These are phyloP conservation scores for Picathartes gymnocephalus DNA, from an alignment of 2,113 vertebrate genomes.

Conservation along the genomic window DNA sequence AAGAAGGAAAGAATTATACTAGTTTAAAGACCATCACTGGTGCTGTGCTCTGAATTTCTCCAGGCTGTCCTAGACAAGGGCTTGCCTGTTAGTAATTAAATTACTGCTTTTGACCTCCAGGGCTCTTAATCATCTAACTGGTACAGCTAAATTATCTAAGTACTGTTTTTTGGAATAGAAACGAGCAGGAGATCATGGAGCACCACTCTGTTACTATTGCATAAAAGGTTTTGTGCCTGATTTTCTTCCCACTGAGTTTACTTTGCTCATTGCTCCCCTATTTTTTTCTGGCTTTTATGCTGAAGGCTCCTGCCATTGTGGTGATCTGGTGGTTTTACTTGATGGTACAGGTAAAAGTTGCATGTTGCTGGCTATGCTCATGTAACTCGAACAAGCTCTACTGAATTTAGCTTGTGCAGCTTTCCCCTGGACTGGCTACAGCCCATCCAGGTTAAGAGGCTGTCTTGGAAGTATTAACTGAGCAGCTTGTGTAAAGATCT, in stretches of 20 bases:
- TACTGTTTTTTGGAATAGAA: background rate
- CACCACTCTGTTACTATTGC: background rate
- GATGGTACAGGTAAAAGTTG: background rate
- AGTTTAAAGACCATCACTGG: background rate
- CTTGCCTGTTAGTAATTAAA: slow-evolving; percentile 6
- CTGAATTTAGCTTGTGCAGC: background rate
- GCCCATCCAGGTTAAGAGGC: background rate
- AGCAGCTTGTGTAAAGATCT: background rate
- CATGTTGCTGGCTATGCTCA: rapidly evolving
- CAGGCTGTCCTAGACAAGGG: background rate
- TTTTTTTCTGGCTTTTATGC: background rate
- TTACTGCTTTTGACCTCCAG: background rate
- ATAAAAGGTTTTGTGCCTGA: background rate
- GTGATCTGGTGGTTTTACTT: background rate
- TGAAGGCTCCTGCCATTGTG: background rate
- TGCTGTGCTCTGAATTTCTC: background rate
- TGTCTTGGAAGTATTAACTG: background rate
- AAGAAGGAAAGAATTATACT: background rate
- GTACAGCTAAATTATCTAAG: background rate
- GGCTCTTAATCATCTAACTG: background rate
- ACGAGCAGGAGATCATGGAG: background rate
- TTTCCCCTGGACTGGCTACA: background rate
- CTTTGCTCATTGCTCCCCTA: background rate
- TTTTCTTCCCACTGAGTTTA: background rate
- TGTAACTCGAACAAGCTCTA: background rate